Evolutionary conservation across 1,140 invertebrate species (phyloP), one percentile per base, ranked within the genome.

Genomic region (Leptopilina clavipes): DNA sequence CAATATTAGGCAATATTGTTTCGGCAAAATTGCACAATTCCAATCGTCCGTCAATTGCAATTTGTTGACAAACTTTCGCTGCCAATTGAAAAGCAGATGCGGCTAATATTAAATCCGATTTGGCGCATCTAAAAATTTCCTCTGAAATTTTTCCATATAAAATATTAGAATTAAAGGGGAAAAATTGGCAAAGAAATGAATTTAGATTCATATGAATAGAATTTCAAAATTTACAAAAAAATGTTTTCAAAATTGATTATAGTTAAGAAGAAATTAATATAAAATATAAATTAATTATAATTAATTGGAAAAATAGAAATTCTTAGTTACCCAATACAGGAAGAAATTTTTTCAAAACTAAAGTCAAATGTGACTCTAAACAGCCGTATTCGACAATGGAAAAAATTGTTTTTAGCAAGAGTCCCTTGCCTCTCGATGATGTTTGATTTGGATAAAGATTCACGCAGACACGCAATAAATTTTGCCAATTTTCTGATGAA

Each of bases 361-460:
- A n/a, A 1, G 14, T 31, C 14, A 65, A 8, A 37, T 65, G 59
- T 7, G 59, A 65, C 14, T 65, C 59, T 10, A 65, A 31, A n/a
- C 59, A 65, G 3, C 59, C 22, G 59, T 65, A 65, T 37, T 65
- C 11, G 7, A 65, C 12, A n/a, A 65, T n/a, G 6, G 59, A 65
- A 31, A n/a, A 31, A 25, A 65, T 65, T 65, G 59, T 65, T 8
- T 31, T 31, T 11, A 65, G 6, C 2, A 65, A 65, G 1, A 31
- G 12, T 6, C 22, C n/a, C 25, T 65, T 65, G 59, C 25, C 19
- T 31, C n/a, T 31, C 0, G 22, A 65, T 65, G 59, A n/a, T 5
- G 59, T 65, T 65, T 65, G 59, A n/a, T 37, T 25, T 31, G 59
- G 25, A 31, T 65, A 65, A 6, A 65, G 59, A 65, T 65, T 65